Evolutionary conservation across 37 sponge, comb jelly and placozoan genomes (phyloP).

Genomic region (Theonella swinhoei): DNA sequence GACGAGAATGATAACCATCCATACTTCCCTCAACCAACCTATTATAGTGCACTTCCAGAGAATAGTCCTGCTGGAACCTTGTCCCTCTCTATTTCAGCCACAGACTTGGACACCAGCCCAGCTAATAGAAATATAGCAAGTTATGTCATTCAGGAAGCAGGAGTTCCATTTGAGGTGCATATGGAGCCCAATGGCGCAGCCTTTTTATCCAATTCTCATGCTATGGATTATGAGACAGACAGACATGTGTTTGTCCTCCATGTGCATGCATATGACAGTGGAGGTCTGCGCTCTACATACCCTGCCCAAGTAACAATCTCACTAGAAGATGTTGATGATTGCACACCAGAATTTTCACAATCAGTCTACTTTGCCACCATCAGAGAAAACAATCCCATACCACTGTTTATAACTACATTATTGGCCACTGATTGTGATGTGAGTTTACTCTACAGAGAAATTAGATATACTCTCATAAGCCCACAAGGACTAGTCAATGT

Average conservation of each 20-base stretch:
- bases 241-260: slow-evolving; percentile 32
- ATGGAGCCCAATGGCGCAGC: slow-evolving; percentile 4
- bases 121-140: slow-evolving; percentile 25
- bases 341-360: slow-evolving; percentile 33
- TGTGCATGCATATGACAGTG: slow-evolving; percentile 43
- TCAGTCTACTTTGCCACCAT: slow-evolving; percentile 12
- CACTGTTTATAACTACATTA: slow-evolving; percentile 19
- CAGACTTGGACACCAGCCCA: slow-evolving; percentile 39
- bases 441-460: slow-evolving; percentile 23
- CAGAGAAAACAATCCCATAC: slow-evolving; percentile 24
- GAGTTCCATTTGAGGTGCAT: slow-evolving; percentile 21
- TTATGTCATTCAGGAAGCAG: slow-evolving; percentile 37
- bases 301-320: slow-evolving; percentile 41
- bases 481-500: slow-evolving; percentile 24
- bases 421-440: slow-evolving; percentile 44
- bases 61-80: slow-evolving; percentile 25
- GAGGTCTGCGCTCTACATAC: slow-evolving; percentile 48
- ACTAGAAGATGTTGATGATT: slow-evolving; percentile 62
- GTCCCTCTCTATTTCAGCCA: slow-evolving; percentile 17
- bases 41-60: slow-evolving; percentile 25
- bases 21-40: slow-evolving; percentile 27
- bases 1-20: slow-evolving; percentile 62
- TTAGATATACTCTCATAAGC: slow-evolving; percentile 18
- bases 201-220: slow-evolving; percentile 27
- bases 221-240: slow-evolving; percentile 52